A percentile compares a stretch with the other conserved stretches of the same genome.
Evolutionary conservation across 2,797 vertebrate genomes (phyloP).

Genomic region (Schizopygopsis malacanthus): DNA sequence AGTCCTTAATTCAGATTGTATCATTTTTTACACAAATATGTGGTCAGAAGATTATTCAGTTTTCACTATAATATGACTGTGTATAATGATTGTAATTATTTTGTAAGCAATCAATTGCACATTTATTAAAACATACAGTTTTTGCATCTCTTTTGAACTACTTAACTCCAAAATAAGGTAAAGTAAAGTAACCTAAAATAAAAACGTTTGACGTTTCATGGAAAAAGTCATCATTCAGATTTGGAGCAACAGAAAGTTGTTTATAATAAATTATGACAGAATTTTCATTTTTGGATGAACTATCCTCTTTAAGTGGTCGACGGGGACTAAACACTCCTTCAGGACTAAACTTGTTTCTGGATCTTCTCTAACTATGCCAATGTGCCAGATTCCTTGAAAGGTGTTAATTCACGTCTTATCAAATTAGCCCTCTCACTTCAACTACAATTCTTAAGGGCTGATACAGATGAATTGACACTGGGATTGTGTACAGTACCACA

Average conservation of each 20-base stretch:
- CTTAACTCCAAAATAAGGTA: neutral
- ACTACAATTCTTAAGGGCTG: conserved; percentile 47
- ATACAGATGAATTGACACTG: conserved; percentile 50
- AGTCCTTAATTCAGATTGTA: neutral
- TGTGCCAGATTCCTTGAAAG: conserved; percentile 63
- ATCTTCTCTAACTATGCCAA: conserved; percentile 42
- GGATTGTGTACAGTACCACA: conserved; percentile 39
- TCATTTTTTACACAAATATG: neutral
- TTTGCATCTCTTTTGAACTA: neutral
- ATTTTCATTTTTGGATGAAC: conserved; percentile 9
- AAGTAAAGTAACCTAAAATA: neutral
- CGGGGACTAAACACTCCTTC: neutral
- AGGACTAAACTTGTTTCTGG: conserved; percentile 45
- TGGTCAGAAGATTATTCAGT: neutral
- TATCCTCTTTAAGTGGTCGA: conserved; percentile 24
- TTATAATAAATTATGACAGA: neutral
- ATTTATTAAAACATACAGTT: neutral
- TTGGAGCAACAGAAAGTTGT: neutral
- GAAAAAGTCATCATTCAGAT: neutral
- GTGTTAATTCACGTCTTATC: conserved; percentile 67
- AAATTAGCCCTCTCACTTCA: conserved; percentile 66
- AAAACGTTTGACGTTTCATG: neutral
- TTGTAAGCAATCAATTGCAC: neutral
- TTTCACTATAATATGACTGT: neutral
- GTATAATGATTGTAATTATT: neutral